Base-by-base conservation (phyloP, 2,113 vertebrate genomes). In the Oreochromis tanganicae region DNA sequence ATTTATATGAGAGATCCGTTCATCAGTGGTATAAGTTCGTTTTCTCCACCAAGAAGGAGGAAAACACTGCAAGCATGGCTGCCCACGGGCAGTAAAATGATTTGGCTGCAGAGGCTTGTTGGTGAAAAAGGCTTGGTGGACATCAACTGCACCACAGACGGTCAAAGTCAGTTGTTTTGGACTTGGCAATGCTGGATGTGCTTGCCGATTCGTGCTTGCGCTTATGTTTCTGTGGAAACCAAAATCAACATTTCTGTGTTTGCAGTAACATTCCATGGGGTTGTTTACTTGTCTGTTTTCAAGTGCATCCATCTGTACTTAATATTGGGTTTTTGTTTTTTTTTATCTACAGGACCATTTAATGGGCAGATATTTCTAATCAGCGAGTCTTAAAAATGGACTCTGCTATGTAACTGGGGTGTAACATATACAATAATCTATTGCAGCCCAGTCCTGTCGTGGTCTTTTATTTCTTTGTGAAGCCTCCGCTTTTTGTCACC, bases 91-190 rank as follows among this genome's bases (percentile, higher is more conserved):
- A 94, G 95, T 95, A 96, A 95, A 96, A 89, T 85, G 91, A 93
- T 95, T 94, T 93, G 94, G 90, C 90, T 84, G 87, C 89, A 90
- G 93, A 92, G 93, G 92, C 89, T 94, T 94, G 91, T 84, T 93
- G 85, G 84, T 88, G 93, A 92, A 91, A 88, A 92, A 91, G 89
- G 91, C 92, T 91, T 94, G 86, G 55, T 93, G 95, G 89, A 90
- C 90, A 89, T 92, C 85, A 92, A 91, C 90, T 88, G 88, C 85
- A 94, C 92, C 88, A 85, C 94, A 95, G 92, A 95, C 95, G 95
- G 95, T 96, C 96, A 96, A 94, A 95, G 96, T 93, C 95, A 94
- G 82, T 91, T 93, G 91, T 94, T 95, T 92, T 95, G 95, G 92
- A 96, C 95, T 95, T 96, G 95, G 94, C 96, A 91, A 94, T 95